Conservation (phyloP, 2,113 vertebrate genomes). For the Ameiurus melas region DNA sequence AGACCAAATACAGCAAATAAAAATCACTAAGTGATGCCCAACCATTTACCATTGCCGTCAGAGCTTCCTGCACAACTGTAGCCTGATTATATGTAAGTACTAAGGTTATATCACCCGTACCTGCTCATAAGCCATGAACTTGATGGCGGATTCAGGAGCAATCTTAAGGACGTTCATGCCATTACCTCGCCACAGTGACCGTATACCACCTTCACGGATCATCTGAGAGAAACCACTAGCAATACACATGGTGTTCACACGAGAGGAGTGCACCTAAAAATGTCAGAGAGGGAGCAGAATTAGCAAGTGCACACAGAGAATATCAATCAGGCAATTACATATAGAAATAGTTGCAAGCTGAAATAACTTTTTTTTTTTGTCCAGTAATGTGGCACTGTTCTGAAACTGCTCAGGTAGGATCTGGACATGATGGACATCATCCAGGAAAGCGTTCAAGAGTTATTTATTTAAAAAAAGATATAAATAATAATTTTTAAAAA, state of each 20-base stretch:
- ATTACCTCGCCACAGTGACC: constrained; percentile 91
- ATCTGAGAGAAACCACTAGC: constrained; percentile 87
- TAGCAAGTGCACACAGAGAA: neutral
- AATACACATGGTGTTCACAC: constrained; percentile 90
- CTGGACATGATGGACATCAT: no score
- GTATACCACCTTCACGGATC: constrained; percentile 87
- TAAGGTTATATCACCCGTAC: constrained; percentile 60
- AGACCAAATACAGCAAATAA: neutral
- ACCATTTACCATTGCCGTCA: neutral
- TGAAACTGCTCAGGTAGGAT: no score
- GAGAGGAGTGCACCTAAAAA: constrained; percentile 87
- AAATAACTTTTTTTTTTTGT: no score
- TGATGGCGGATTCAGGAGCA: constrained; percentile 92
- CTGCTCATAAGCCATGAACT: constrained; percentile 98
- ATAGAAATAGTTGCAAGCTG: neutral
- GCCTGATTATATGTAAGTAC: neutral
- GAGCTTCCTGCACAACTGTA: neutral
- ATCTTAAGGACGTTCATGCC: constrained; percentile 97
- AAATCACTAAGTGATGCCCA: neutral
- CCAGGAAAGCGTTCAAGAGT: no score
- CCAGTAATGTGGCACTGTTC: no score
- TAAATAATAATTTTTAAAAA: no score
- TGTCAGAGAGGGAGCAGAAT: neutral
- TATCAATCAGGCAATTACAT: neutral
- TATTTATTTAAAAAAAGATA: no score